These are phyloP conservation scores for Aelia acuminata DNA, from an alignment of 2,888 invertebrate genomes.

Conservation along the genomic window DNA sequence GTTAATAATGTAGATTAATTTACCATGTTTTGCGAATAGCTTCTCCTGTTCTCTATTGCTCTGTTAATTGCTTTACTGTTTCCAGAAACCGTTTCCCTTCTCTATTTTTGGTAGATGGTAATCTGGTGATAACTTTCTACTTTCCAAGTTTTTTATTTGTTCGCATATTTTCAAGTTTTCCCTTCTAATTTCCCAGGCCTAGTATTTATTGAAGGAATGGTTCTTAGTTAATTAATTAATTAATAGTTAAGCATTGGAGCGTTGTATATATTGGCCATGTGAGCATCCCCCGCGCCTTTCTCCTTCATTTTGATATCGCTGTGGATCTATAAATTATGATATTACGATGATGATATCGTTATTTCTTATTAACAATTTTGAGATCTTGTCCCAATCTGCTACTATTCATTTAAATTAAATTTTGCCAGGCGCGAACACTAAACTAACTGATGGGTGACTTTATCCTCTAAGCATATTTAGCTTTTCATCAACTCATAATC, in stretches of 20 bases:
- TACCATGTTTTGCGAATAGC: conserved; percentile 42
- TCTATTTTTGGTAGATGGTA: background rate
- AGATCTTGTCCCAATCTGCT: no score
- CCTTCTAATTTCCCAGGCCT: conserved; percentile 51
- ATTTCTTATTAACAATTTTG: no score
- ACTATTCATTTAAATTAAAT: no score
- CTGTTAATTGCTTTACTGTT: conserved; percentile 36
- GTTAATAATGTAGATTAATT: no score
- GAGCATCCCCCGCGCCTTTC: background rate
- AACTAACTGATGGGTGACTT: no score
- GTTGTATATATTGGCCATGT: background rate
- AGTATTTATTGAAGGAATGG: conserved; percentile 38
- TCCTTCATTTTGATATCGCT: background rate
- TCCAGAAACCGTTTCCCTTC: background rate
- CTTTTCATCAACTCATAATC: no score
- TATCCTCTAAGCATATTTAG: no score
- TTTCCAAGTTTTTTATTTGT: conserved; percentile 37
- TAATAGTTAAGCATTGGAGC: background rate
- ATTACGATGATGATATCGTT: no score
- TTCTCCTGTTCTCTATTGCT: conserved; percentile 2
- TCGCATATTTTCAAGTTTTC: conserved; percentile 47
- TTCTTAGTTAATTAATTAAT: conserved; percentile 32
- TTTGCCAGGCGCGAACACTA: no score
- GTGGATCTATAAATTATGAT: no score
- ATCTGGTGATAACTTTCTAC: conserved; percentile 16